Evolutionary conservation across 2,113 vertebrate species (phyloP).

Genomic region (Platysteira castanea): DNA sequence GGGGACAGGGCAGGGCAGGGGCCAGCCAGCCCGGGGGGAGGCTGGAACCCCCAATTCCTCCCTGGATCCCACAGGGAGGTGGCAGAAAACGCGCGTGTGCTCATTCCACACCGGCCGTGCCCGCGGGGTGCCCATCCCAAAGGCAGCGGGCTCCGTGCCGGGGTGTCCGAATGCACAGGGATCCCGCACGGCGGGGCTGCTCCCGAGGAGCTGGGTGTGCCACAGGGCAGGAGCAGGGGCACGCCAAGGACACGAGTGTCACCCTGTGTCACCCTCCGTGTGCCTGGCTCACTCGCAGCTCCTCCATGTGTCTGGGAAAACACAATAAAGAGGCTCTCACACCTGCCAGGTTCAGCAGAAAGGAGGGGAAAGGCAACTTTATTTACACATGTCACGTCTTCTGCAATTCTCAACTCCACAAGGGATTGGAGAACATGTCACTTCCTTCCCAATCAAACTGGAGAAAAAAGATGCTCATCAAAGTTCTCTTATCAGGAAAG

Average conservation of each 20-base stretch:
- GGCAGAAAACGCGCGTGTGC: fast-evolving
- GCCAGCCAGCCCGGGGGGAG: fast-evolving
- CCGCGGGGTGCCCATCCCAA: fast-evolving
- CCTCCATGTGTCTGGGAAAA: too few relatives aligned
- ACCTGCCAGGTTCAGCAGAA: too few relatives aligned
- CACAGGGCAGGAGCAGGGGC: fast-evolving
- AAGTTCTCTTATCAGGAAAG: too few relatives aligned
- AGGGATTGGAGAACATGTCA: too few relatives aligned
- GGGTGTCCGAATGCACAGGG: fast-evolving
- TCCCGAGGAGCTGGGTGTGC: fast-evolving
- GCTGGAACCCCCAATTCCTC: neutral
- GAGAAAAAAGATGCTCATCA: too few relatives aligned
- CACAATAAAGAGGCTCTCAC: too few relatives aligned
- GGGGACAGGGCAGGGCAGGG: neutral
- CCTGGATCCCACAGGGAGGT: fast-evolving
- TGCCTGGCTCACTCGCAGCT: neutral
- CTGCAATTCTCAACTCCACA: too few relatives aligned
- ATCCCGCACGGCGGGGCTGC: fast-evolving
- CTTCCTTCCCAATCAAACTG: too few relatives aligned
- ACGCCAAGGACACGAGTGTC: fast-evolving
- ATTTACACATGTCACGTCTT: too few relatives aligned
- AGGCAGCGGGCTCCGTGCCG: fast-evolving
- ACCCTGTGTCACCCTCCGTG: fast-evolving
- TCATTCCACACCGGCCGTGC: too few relatives aligned
- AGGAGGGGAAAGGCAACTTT: too few relatives aligned